phyloP scores from a whole-genome alignment of 1,140 invertebrate genomes.

The Halictus rubicundus region DNA sequence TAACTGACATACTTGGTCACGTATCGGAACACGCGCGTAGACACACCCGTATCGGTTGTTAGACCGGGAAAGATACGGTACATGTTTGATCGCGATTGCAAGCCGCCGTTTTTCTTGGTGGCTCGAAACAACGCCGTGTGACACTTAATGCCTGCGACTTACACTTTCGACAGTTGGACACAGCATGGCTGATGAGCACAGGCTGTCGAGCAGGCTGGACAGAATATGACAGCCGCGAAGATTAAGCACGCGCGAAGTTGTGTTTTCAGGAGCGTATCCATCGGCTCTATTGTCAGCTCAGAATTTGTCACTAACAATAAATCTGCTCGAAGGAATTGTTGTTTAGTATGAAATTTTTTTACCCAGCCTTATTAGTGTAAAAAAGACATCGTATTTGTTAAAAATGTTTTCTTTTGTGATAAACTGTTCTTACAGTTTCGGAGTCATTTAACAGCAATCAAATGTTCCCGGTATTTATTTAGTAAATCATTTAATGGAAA shows the following conservation, averaged over 20 bases:
- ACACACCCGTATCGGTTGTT: slow-evolving; percentile 52
- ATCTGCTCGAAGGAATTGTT: too few relatives aligned
- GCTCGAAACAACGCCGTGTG: not conserved
- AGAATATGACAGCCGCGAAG: slow-evolving; percentile 41
- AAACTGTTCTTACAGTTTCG: too few relatives aligned
- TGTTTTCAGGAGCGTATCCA: slow-evolving; percentile 25
- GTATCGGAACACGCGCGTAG: slow-evolving; percentile 50
- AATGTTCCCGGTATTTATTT: too few relatives aligned
- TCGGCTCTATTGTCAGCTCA: slow-evolving; percentile 1
- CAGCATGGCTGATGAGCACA: slow-evolving; percentile 45
- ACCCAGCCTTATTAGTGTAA: too few relatives aligned
- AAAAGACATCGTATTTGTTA: too few relatives aligned
- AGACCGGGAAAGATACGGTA: slow-evolving; percentile 26
- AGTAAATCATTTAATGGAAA: too few relatives aligned
- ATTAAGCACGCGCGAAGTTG: slow-evolving; percentile 45
- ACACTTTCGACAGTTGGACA: slow-evolving; percentile 29
- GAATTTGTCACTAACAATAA: too few relatives aligned
- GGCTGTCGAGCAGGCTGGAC: slow-evolving; percentile 37
- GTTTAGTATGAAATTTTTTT: not conserved
- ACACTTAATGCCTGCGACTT: slow-evolving; percentile 25
- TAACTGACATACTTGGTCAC: slow-evolving; percentile 59
- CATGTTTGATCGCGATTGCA: slow-evolving; percentile 42
- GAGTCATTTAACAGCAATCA: too few relatives aligned
- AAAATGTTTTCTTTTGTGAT: too few relatives aligned
- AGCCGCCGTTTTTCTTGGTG: slow-evolving; percentile 2